Percentiles rank a stretch among this genome's conserved stretches.
These are phyloP conservation scores for Leptosomus discolor DNA, from an alignment of 2,113 vertebrate genomes.

Conservation along the genomic window DNA sequence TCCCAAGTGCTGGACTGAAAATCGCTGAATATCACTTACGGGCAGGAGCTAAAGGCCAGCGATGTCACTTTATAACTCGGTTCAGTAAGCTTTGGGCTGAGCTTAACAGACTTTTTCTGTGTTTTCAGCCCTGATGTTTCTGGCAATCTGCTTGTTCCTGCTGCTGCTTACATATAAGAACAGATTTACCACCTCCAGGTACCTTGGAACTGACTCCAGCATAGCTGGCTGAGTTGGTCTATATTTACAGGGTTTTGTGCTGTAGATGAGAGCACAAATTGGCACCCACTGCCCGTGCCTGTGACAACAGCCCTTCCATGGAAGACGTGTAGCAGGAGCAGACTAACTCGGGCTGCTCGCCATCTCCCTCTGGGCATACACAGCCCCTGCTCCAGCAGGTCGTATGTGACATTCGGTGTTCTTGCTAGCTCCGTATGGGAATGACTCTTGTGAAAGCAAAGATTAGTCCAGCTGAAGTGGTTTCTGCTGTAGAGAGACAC, in stretches of 20 bases:
- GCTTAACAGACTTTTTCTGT: background rate
- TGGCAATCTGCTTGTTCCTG: background rate
- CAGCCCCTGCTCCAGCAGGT: background rate
- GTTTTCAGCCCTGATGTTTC: background rate
- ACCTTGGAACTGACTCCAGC: background rate
- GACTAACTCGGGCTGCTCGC: background rate
- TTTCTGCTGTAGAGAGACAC: background rate
- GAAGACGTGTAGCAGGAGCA: background rate
- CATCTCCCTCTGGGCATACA: background rate
- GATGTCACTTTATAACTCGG: background rate
- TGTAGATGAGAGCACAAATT: background rate
- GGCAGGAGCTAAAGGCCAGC: background rate
- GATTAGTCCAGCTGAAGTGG: background rate
- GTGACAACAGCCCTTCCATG: background rate
- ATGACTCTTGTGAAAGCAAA: background rate
- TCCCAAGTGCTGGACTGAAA: background rate
- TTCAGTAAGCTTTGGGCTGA: background rate
- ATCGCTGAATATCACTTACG: background rate
- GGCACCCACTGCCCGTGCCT: background rate
- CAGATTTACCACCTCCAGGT: background rate
- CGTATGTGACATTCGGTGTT: accelerated
- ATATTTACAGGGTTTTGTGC: background rate
- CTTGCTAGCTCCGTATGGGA: accelerated
- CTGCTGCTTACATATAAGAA: background rate
- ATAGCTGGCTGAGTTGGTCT: background rate